Evolutionary conservation across 1,140 invertebrate species (phyloP), one percentile per base, ranked within the genome.

Genomic region (Drosophila sp.): DNA sequence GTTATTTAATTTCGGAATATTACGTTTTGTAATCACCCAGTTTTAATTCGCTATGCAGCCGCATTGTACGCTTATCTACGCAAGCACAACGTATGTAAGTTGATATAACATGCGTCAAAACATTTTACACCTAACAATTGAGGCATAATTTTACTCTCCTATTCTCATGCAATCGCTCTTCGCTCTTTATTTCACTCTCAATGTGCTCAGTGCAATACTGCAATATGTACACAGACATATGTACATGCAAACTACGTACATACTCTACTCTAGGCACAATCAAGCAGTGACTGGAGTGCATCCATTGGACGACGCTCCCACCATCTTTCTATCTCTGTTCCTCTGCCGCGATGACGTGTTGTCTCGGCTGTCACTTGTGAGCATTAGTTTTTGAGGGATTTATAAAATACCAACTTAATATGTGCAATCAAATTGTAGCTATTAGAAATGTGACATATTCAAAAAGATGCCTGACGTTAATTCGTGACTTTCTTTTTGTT

Each of bases 401-500:
- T 69, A 67, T 63, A 59, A 54, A 71, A 71, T 45, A n/a, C 11
- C 32, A 54, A 59, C 51, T 53, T 50, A 38, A 16, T 56, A 29
- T 56, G 16, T 7, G n/a, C 27, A 32, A 48, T 1, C n/a, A 27
- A 27, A 43, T 16, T 6, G 7, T 1, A 51, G 4, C 14, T 38
- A 38, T 51, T 16, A 51, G 4, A 57, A 48, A 21, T 21, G 21
- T 21, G 21, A 2, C 21, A 64, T 59, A 70, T 59, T 54, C 14
- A 16, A 11, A 36, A 2, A 29, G 0, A 34, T 13, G 18, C 18
- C 34, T 14, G 34, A 46, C 65, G 45, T 38, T 53, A 74, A 76
- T 63, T 41, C 67, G 78, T 67, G 54, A 78, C 73, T 81, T 86
- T 78, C 65, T 59, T 77, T 27, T 54, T 62, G 48, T 62, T 51